phyloP scores from a whole-genome alignment of 1,140 invertebrate genomes.

The Pseudobourletiella spinata region DNA sequence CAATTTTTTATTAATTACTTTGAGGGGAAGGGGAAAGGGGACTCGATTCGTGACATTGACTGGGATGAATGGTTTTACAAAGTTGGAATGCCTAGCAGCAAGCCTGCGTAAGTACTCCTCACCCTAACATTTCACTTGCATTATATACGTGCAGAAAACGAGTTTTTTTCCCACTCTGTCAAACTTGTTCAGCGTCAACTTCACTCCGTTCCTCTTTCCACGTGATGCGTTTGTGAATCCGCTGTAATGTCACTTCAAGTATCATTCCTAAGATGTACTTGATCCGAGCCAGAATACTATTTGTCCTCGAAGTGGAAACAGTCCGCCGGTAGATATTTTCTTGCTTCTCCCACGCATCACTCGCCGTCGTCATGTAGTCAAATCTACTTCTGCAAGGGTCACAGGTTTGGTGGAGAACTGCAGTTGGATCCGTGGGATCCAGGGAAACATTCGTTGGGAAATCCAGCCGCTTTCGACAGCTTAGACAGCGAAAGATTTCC shows the following conservation, averaged over 20 bases:
- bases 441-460: too few relatives aligned
- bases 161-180: too few relatives aligned
- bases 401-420: background rate
- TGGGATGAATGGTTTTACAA: conserved; percentile 77
- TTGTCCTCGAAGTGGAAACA: too few relatives aligned
- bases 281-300: too few relatives aligned
- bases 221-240: too few relatives aligned
- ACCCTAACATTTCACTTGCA: too few relatives aligned
- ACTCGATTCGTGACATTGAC: conserved; percentile 51
- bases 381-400: background rate
- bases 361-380: background rate
- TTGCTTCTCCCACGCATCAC: background rate
- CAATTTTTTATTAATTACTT: conserved; percentile 69
- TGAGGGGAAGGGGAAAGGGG: conserved; percentile 37
- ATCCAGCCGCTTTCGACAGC: background rate
- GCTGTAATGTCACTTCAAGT: too few relatives aligned
- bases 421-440: background rate
- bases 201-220: too few relatives aligned
- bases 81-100: conserved; percentile 75
- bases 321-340: too few relatives aligned
- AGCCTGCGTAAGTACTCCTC: conserved; percentile 55
- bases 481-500: background rate
- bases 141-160: too few relatives aligned
- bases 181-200: too few relatives aligned
- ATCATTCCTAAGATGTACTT: too few relatives aligned